Evolutionary conservation across 2,797 vertebrate genomes (phyloP), one percentile per base, ranked within the genome.

Genomic region (Phataginus tetradactyla): DNA sequence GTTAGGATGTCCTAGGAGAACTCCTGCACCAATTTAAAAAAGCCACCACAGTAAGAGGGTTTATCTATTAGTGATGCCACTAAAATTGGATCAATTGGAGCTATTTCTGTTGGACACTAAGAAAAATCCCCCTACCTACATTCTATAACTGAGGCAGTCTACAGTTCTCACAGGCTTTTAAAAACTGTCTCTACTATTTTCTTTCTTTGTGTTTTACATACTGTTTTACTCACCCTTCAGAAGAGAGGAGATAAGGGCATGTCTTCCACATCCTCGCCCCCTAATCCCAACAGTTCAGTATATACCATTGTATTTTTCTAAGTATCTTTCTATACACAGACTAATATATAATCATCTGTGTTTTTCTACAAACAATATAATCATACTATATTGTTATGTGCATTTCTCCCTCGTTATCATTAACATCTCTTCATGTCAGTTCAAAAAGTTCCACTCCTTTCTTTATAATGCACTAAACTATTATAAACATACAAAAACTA

Each of bases 151-250:
- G 32, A 88, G 59, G 20, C 55, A 74, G 29, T 84, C 53, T 63
- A 85, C 20, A 96, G 63, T 32, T 91, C n/a, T 85, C 61, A 84
- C 49, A 95, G 86, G n/a, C 51, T 83, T 89, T 89, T 69, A 5
- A 57, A 90, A 72, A 51, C 57, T 83, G 27, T 78, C 69, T 88
- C 78, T 75, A 63, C 23, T 91, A 63, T 83, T 57, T 86, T 89
- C 71, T 96, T 51, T 87, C 34, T 34, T 45, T 45, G 29, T 64
- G 37, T 94, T 92, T 91, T 81, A 86, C 57, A 77, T 17, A 91
- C n/a, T 74, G 37, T 71, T 92, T 95, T 91, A 96, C 63, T 95
- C 69, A 95, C 72, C 57, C 91, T 96, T 94, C 20, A 92, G 85
- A 90, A 92, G 15, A 95, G 15, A 86, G 57, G 90, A 80, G 61